Evolutionary conservation across 2,113 vertebrate species (phyloP).

Genomic region (Pao palembangensis): DNA sequence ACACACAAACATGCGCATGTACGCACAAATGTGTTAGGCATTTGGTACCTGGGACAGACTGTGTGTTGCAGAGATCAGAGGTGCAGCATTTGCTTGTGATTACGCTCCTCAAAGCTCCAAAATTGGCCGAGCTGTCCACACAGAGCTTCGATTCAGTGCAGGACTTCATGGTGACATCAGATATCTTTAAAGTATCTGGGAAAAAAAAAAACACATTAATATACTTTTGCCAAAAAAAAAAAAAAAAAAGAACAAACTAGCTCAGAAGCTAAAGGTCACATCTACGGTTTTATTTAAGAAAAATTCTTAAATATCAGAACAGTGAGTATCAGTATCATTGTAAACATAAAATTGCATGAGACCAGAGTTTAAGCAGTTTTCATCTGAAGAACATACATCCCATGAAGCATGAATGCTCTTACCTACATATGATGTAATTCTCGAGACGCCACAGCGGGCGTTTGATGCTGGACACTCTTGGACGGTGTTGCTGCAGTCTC

Average conservation of each 20-base stretch:
- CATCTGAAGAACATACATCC: neutral
- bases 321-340: too few species aligned
- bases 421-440: neutral
- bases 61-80: neutral
- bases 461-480: neutral
- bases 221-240: neutral
- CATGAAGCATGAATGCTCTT: neutral
- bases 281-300: too few species aligned
- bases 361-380: neutral
- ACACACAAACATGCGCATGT: neutral
- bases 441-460: neutral
- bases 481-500: neutral
- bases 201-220: neutral
- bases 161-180: neutral
- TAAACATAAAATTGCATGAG: too few species aligned
- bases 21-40: neutral
- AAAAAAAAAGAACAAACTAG: neutral
- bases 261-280: too few species aligned
- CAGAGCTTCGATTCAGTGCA: neutral
- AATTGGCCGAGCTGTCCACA: neutral
- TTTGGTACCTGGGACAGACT: neutral
- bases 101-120: neutral
- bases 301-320: too few species aligned
- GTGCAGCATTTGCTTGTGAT: neutral
- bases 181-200: neutral